Evolutionary conservation across 2,797 vertebrate genomes (phyloP).

Genomic region (Mormyrops boulengeri): DNA sequence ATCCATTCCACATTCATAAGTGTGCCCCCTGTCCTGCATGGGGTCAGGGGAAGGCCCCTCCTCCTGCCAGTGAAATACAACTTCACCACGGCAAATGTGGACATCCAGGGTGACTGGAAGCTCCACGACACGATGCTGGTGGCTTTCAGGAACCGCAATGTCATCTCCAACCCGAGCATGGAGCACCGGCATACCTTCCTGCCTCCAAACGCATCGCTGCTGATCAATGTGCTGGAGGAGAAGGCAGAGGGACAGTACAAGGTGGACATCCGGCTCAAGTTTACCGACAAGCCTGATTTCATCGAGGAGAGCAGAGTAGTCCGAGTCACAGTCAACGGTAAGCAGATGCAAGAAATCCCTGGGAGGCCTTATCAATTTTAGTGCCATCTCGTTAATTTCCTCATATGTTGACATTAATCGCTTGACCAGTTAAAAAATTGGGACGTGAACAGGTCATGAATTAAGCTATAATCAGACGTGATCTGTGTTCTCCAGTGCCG

Average conservation of each 20-base stretch:
- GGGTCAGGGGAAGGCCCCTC: slow-evolving; percentile 66
- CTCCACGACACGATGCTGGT: slow-evolving; percentile 71
- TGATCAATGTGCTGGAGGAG: slow-evolving; percentile 62
- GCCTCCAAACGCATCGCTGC: slow-evolving; percentile 71
- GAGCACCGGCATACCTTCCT: slow-evolving; percentile 66
- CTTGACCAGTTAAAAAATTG: background rate
- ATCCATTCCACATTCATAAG: slow-evolving; percentile 55
- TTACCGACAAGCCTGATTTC: slow-evolving; percentile 35
- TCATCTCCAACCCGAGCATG: slow-evolving; percentile 60
- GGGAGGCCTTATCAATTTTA: background rate
- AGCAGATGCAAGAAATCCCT: slow-evolving; percentile 45
- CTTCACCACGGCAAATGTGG: slow-evolving; percentile 60
- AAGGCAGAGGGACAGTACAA: slow-evolving; percentile 79
- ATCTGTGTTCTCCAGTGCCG: slow-evolving; percentile 51
- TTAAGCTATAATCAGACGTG: background rate
- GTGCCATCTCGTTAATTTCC: background rate
- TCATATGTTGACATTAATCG: background rate
- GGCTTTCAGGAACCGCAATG: slow-evolving; percentile 62
- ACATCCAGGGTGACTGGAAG: slow-evolving; percentile 83
- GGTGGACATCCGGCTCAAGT: slow-evolving; percentile 73
- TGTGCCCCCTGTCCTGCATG: slow-evolving; percentile 60
- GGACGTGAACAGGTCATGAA: background rate
- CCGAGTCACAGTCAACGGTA: slow-evolving; percentile 80
- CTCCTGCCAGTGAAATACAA: slow-evolving; percentile 68
- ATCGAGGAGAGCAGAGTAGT: slow-evolving; percentile 69